Evolutionary conservation across 2,888 invertebrate genomes (phyloP).

Genomic region (Cheiracanthium punctorium): DNA sequence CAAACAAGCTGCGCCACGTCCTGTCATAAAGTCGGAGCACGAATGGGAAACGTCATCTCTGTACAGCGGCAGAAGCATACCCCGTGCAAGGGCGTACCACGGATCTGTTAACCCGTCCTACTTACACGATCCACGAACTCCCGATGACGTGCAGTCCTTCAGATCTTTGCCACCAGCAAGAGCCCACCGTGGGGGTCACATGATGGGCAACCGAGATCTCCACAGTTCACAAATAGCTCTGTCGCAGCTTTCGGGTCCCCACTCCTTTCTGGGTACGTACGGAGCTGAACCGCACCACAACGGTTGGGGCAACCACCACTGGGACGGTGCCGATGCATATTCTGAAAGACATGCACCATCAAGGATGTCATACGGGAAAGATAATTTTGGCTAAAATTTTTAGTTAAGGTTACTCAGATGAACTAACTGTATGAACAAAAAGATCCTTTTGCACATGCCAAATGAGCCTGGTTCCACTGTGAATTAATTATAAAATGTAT

Average conservation of each 20-base stretch:
- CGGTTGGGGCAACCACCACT: conserved; percentile 32
- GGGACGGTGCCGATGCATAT: conserved; percentile 58
- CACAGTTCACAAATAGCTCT: conserved; percentile 87
- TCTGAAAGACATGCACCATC: conserved; percentile 64
- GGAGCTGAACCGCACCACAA: conserved; percentile 22
- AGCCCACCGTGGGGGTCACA: conserved; percentile 80
- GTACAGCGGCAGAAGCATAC: conserved; percentile 92
- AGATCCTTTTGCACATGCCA: too few relatives aligned
- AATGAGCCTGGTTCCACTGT: too few relatives aligned
- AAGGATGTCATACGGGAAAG: conserved; percentile 59
- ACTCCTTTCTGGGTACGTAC: conserved; percentile 62
- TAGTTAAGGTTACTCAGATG: too few relatives aligned
- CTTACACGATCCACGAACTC: conserved; percentile 81
- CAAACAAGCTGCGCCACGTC: conserved; percentile 34
- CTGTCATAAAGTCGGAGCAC: conserved; percentile 70
- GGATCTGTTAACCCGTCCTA: conserved; percentile 67
- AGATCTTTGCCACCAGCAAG: conserved; percentile 89
- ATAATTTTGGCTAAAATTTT: conserved; percentile 60
- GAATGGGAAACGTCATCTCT: conserved; percentile 93
- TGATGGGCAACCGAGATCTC: conserved; percentile 86
- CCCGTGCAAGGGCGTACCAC: conserved; percentile 89
- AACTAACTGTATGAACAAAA: too few relatives aligned
- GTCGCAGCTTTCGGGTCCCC: conserved; percentile 86
- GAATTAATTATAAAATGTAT: too few relatives aligned
- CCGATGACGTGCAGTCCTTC: conserved; percentile 90